Evolutionary conservation across 2,888 invertebrate species (phyloP).

Genomic region (Glaucopsyche alexis): DNA sequence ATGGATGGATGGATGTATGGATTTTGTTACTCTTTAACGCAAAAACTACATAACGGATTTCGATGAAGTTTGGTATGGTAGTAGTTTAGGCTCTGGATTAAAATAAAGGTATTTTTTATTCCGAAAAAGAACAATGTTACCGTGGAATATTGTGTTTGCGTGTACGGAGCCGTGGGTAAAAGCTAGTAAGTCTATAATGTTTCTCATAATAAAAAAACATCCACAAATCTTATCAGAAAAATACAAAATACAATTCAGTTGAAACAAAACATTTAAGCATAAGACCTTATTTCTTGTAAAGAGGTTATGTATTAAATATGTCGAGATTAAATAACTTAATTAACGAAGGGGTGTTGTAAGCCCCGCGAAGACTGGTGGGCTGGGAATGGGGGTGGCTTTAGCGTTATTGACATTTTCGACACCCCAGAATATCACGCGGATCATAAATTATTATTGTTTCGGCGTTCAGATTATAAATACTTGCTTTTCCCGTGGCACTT

Average conservation of each 20-base stretch:
- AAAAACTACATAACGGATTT: too few relatives aligned
- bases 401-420: slow-evolving; percentile 24
- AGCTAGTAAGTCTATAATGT: too few relatives aligned
- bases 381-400: background rate
- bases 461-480: background rate
- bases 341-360: background rate
- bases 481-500: background rate
- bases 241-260: background rate
- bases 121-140: too few relatives aligned
- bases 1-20: too few relatives aligned
- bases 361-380: background rate
- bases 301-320: slow-evolving; percentile 10
- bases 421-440: background rate
- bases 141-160: too few relatives aligned
- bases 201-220: too few relatives aligned
- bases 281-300: background rate
- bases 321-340: slow-evolving; percentile 18
- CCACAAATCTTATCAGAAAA: too few relatives aligned
- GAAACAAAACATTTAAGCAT: background rate
- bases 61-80: too few relatives aligned
- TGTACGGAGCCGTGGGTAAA: too few relatives aligned
- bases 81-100: too few relatives aligned
- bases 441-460: slow-evolving; percentile 3
- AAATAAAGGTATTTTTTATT: too few relatives aligned
- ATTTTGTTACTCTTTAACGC: too few relatives aligned